phyloP scores from a whole-genome alignment of 2,888 invertebrate genomes.

The Stenurella melanura region DNA sequence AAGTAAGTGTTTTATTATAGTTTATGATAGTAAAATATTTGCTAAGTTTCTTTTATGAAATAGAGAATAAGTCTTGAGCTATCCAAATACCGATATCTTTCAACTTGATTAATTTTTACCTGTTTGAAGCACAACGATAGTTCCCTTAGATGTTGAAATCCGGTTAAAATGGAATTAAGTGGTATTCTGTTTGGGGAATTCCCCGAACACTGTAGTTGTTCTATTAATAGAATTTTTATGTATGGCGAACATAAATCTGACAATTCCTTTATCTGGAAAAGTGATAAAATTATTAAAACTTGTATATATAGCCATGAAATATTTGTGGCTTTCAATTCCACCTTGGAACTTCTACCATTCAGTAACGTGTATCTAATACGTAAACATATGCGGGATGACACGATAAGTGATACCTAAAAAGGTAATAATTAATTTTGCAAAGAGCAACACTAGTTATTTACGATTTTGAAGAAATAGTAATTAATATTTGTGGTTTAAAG shows the following conservation, averaged over 20 bases:
- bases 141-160: constrained; percentile 65
- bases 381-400: neutral
- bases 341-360: neutral
- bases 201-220: constrained; percentile 61
- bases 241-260: constrained; percentile 64
- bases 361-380: neutral
- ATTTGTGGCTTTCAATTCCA: neutral
- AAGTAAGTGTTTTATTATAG: neutral
- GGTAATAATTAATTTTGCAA: too few relatives aligned
- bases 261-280: constrained; percentile 65
- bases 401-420: too few relatives aligned
- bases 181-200: constrained; percentile 63
- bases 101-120: constrained; percentile 52
- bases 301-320: neutral
- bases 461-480: too few relatives aligned
- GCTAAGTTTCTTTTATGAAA: too few relatives aligned
- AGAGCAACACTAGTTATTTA: too few relatives aligned
- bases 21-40: too few relatives aligned
- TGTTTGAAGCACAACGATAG: constrained; percentile 68
- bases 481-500: too few relatives aligned
- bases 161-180: constrained; percentile 63
- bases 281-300: neutral
- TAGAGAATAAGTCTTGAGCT: too few relatives aligned
- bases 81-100: too few relatives aligned
- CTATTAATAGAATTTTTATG: constrained; percentile 61